Base-by-base conservation (phyloP, 2,797 vertebrate genomes). In the Melanotaenia pygmaea region DNA sequence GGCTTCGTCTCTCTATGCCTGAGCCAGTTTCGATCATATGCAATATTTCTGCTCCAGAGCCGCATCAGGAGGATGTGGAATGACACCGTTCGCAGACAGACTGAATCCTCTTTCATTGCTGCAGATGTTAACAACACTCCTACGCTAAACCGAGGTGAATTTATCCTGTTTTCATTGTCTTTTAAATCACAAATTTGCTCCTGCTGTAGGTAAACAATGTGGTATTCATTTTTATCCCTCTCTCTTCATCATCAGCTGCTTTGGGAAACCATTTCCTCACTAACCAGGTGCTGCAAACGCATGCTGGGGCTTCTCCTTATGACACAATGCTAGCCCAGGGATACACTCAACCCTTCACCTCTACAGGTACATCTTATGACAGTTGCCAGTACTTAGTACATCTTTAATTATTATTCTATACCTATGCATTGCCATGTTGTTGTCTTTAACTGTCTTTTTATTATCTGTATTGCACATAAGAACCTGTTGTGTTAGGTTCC, bases 1-100 rank as follows among this genome's bases (percentile, higher is more conserved):
- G 7, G 74, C 40, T 70, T 26, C 50, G 14, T 59, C 38, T 85
- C 51, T 61, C 16, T 54, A 4, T 53, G 18, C 38, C 24, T 64
- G 59, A 77, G 50, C 71, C 72, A 35, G 43, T 45, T 67, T 74
- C 86, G 76, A 88, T 85, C 67, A 76, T 68, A 30, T 38, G n/a
- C 64, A 61, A 68, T 69, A 28, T 79, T 47, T 61, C 54, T 80
- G 20, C 77, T 84, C 6, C 91, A 98, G 96, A 97, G 97, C 89
- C 96, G 97, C 1, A 98, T 98, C 81, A 93, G 97, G 85, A 94
- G 97, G 82, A 98, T 98, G 97, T 98, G 97, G 96, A 98, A 98
- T 0, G 97, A 98, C 81, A 98, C 97, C 0, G 97, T 98, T 69
- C 94, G 97, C 76, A 95, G 97, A 59, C 97, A 97, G 88, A 97